Base-by-base conservation (phyloP, 2,797 vertebrate genomes). In the Phrynocephalus guinanensis region DNA sequence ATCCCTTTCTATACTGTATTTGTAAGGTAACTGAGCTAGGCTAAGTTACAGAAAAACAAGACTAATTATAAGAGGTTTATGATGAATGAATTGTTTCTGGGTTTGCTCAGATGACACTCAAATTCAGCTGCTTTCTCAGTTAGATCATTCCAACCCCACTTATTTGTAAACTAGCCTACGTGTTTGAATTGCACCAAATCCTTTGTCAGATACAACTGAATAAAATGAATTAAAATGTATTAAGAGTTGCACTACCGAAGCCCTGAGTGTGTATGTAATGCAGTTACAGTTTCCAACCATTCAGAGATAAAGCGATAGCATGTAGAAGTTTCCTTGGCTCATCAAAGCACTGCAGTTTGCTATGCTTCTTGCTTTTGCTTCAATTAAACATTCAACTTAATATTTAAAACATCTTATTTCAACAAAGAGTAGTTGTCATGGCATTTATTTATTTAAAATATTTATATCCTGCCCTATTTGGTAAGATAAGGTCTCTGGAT, bases 281-380 rank as follows among this genome's bases (percentile, higher is more conserved):
- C 38, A n/a, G n/a, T 24, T 30, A 73, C 22, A 72, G 52, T 4
- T 71, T 79, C 83, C 11, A 26, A 33, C 90, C 88, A 92, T 79
- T 88, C 87, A 90, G 82, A 85, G 91, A 84, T 88, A 94, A 81
- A 89, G 89, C 91, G 75, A 44, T 0, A 77, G 89, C 77, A 28
- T 86, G 91, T n/a, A 70, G 6, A 22, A 33, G 33, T 33, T 70
- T 50, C 76, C 92, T 91, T 94, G 92, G 92, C 91, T 89, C 87
- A 77, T 8, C 63, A 87, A 83, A 71, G 68, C 0, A 0, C 83
- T 89, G 82, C 91, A 30, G 85, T 82, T 44, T 28, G 52, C 10
- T 26, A 24, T 67, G 30, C 67, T 70, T 38, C 52, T 66, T 60
- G 11, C 38, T 71, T 13, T 30, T 44, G 4, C 7, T 83, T 70